Percentiles rank a stretch among this genome's conserved stretches.
phyloP scores from a whole-genome alignment of 2,797 vertebrate genomes.

The Cuculus canorus region DNA sequence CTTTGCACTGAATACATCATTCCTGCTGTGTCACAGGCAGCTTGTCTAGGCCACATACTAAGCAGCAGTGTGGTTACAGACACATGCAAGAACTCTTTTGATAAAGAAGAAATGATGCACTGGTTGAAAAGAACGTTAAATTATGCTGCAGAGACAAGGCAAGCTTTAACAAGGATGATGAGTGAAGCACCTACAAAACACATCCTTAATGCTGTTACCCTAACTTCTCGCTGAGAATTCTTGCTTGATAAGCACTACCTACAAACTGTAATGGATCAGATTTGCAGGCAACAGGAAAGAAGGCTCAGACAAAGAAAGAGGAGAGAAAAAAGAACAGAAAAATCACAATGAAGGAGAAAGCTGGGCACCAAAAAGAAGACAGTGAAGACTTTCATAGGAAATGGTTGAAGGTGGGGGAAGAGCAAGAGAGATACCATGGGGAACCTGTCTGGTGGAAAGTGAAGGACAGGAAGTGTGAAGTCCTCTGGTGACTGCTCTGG shows the following conservation, averaged over 20 bases:
- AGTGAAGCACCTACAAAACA: not conserved
- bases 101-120: not conserved
- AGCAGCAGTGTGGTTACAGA: slow-evolving; percentile 21
- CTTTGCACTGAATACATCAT: not conserved
- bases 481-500: not conserved
- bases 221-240: not conserved
- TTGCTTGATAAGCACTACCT: not conserved
- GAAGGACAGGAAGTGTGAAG: not conserved
- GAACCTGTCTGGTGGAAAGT: not conserved
- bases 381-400: not conserved
- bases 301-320: not conserved
- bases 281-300: not conserved
- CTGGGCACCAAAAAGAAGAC: not conserved
- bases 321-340: not conserved
- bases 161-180: not conserved
- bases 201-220: not conserved
- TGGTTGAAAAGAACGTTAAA: not conserved
- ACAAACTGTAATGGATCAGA: not conserved
- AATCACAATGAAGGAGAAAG: not conserved
- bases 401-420: not conserved
- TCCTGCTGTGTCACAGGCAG: slow-evolving; percentile 4
- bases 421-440: not conserved
- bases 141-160: not conserved
- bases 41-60: not conserved
- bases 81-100: not conserved